Conservation (phyloP, 2,888 invertebrate species). For the Nephrotoma guestfalica region DNA sequence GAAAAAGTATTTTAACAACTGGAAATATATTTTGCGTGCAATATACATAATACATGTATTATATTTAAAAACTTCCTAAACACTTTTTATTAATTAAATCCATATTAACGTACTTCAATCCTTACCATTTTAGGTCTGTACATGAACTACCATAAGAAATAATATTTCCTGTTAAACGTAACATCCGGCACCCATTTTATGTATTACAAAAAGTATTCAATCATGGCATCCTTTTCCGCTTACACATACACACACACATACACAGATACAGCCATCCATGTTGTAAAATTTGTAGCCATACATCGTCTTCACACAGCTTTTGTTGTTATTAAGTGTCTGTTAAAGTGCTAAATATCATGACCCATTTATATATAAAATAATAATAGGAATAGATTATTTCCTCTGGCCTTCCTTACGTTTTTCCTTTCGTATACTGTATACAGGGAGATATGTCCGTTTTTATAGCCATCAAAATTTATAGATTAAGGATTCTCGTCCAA, state of each 20-base stretch:
- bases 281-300: not conserved
- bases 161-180: not conserved
- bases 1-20: too few species aligned
- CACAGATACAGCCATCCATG: not conserved
- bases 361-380: not conserved
- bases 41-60: too few species aligned
- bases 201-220: not conserved
- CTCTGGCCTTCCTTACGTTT: not conserved
- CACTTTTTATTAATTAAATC: too few species aligned
- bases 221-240: not conserved
- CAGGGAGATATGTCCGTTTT: not conserved
- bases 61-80: too few species aligned
- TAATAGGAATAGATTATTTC: not conserved
- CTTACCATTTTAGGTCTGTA: too few species aligned
- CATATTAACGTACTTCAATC: too few species aligned
- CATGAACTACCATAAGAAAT: not conserved
- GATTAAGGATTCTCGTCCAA: not conserved
- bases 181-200: not conserved
- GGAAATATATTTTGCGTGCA: too few species aligned
- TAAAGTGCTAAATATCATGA: not conserved
- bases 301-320: not conserved
- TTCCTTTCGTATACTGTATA: not conserved
- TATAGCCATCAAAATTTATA: not conserved
- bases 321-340: not conserved
- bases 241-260: not conserved